Conservation (phyloP, 1,140 invertebrate genomes). For the Stenopsyche tienmushanensis region DNA sequence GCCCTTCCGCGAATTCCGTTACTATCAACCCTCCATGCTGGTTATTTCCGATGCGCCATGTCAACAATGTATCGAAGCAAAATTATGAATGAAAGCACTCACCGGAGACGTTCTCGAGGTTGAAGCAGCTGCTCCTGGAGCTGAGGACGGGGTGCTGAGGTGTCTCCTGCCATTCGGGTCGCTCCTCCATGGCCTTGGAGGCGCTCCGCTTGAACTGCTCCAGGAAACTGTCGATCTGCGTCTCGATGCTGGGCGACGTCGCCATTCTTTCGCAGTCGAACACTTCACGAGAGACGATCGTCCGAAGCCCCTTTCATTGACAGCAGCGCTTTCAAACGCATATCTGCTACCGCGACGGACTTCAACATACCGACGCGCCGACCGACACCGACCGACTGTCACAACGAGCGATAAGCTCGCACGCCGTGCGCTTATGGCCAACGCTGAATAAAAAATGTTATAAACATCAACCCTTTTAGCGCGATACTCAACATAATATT, state of each 20-base stretch:
- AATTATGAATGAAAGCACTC: too few species aligned
- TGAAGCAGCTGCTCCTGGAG: conserved; percentile 55
- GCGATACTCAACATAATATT: too few species aligned
- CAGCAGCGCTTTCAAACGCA: neutral
- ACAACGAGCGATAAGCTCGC: too few species aligned
- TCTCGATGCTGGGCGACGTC: conserved; percentile 70
- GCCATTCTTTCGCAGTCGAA: conserved; percentile 48
- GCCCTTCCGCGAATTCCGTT: too few species aligned
- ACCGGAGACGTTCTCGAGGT: conserved; percentile 52
- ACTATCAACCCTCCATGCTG: too few species aligned
- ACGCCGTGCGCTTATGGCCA: too few species aligned
- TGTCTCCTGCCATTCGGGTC: conserved; percentile 48
- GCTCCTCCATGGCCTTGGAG: conserved; percentile 70
- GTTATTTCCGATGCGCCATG: too few species aligned
- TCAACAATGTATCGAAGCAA: too few species aligned
- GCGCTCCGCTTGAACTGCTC: conserved; percentile 76
- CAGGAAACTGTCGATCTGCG: conserved; percentile 78
- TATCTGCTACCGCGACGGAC: too few species aligned
- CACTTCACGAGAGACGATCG: neutral
- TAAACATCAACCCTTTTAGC: neutral
- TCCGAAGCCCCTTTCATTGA: too few species aligned
- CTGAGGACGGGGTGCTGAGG: conserved; percentile 47
- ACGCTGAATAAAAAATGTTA: too few species aligned
- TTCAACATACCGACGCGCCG: conserved; percentile 10
- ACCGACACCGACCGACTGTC: neutral